Base-by-base conservation (phyloP, 2,113 vertebrate genomes). In the Salvator merianae region DNA sequence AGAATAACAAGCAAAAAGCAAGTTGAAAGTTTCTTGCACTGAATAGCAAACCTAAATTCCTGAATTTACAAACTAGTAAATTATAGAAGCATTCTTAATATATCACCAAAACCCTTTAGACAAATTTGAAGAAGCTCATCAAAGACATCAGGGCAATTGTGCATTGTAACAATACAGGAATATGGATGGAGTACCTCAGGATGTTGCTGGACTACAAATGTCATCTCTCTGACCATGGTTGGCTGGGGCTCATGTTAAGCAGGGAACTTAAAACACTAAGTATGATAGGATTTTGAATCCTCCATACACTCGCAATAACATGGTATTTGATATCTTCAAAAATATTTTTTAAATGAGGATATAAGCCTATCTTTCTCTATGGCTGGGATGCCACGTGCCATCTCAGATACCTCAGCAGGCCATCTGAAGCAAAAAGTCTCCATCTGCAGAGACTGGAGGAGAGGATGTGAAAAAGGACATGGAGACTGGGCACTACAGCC, bases 1-100 rank as follows among this genome's bases (percentile, higher is more conserved):
- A 85, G 92, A 84, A 32, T 40, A 47, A 68, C 30, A 55, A 81
- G 36, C 26, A 10, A 30, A 81, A 81, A 71, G 73, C n/a, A 81
- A 83, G 16, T 50, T 14, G 53, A 68, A 38, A 4, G 8, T 14
- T 83, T n/a, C 10, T 77, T 84, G 78, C 81, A 53, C 70, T 47
- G 26, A 13, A 26, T 34, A 79, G 72, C 0, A 0, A 72, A 55
- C 40, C 32, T 28, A 28, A 65, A 40, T 28, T 26, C 30, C 66
- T 34, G 16, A 13, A 34, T 66, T 84, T 68, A 38, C 30, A 9
- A 38, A 0, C 0, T 9, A 81, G 76, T 26, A 8, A 73, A 47
- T 36, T 5, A 79, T 10, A 62, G 10, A 43, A 26, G 6, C 40
- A 38, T 4, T 0, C 1, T 8, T 5, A 53, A 28, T 0, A 71